phyloP scores from a whole-genome alignment of 2,113 vertebrate species.

The Paramisgurnus dabryanus region DNA sequence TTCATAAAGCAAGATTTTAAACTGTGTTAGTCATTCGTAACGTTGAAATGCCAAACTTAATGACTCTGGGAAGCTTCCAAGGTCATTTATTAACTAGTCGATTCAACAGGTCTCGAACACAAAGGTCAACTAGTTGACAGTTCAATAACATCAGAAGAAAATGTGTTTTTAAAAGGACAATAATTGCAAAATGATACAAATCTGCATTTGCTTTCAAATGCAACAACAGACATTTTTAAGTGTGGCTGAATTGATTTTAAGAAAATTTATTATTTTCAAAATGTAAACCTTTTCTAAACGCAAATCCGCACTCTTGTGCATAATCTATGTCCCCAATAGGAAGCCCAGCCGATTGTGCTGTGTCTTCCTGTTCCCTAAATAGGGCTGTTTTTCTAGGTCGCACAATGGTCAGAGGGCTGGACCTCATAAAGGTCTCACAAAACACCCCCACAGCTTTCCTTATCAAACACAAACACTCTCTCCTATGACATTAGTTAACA shows the following conservation, averaged over 20 bases:
- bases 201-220: background rate
- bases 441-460: conserved; percentile 49
- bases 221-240: too few relatives aligned
- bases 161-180: too few relatives aligned
- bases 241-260: too few relatives aligned
- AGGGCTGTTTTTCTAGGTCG: conserved; percentile 59
- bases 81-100: conserved; percentile 35
- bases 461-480: conserved; percentile 65
- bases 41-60: conserved; percentile 7
- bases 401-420: conserved; percentile 61
- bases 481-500: conserved; percentile 37
- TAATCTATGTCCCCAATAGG: conserved; percentile 46
- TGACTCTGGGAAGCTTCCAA: background rate
- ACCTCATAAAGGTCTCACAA: conserved; percentile 34
- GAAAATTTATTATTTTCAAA: too few relatives aligned
- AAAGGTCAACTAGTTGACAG: background rate
- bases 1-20: background rate
- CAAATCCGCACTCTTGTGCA: background rate
- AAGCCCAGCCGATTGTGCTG: conserved; percentile 56
- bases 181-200: too few relatives aligned
- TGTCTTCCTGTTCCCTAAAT: conserved; percentile 70
- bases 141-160: background rate
- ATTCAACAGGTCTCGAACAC: background rate
- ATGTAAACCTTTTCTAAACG: background rate
- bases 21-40: background rate